phyloP scores from a whole-genome alignment of 2,888 invertebrate species.

The Morinoia aosen region DNA sequence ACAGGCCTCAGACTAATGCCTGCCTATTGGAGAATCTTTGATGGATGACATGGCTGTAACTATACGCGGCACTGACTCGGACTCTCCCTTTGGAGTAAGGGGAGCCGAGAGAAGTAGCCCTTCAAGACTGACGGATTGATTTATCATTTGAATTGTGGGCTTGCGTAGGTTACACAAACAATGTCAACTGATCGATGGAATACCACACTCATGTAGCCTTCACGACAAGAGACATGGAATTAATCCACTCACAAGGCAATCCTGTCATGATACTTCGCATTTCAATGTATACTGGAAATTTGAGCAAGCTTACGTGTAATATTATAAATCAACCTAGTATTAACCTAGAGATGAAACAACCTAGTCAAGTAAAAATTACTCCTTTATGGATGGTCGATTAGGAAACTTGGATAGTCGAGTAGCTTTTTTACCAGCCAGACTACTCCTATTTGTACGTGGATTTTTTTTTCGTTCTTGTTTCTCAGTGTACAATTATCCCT shows the following conservation, averaged over 20 bases:
- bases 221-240: background rate
- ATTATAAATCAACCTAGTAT: too few relatives aligned
- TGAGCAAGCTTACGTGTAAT: too few relatives aligned
- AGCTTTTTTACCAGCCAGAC: too few relatives aligned
- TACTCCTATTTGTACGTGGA: too few relatives aligned
- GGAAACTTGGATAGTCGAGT: too few relatives aligned
- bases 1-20: slow-evolving; percentile 40
- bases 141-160: slow-evolving; percentile 3
- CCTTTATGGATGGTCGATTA: too few relatives aligned
- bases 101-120: slow-evolving; percentile 1
- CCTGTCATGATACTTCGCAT: background rate
- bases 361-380: too few relatives aligned
- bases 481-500: too few relatives aligned
- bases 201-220: background rate
- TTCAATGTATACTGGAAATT: too few relatives aligned
- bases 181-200: background rate
- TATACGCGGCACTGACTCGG: background rate
- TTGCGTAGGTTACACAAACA: background rate
- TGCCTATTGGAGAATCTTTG: slow-evolving; percentile 34
- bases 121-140: background rate
- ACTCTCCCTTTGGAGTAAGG: background rate
- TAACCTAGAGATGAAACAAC: too few relatives aligned
- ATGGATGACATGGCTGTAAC: slow-evolving; percentile 25
- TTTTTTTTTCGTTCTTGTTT: too few relatives aligned
- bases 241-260: background rate